phyloP scores from a whole-genome alignment of 1,140 invertebrate genomes.

The Drosophila tristis region DNA sequence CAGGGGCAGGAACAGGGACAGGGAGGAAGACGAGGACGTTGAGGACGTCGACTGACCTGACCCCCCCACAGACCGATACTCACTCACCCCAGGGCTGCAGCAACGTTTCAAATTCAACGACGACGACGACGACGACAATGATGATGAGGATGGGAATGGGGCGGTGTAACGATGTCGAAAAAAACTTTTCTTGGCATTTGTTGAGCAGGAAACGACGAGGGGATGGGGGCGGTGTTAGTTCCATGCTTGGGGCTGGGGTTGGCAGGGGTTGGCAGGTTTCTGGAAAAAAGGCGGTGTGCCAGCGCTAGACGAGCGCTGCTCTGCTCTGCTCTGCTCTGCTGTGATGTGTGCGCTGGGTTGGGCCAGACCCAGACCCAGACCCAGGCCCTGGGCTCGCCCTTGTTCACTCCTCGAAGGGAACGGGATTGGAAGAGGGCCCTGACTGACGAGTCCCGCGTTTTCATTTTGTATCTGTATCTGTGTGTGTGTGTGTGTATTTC shows the following conservation, averaged over 20 bases:
- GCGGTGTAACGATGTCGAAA: constrained; percentile 41
- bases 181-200: constrained; percentile 82
- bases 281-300: constrained; percentile 58
- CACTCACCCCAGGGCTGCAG: constrained; percentile 59
- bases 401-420: constrained; percentile 18
- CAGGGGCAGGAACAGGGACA: constrained; percentile 10
- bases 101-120: constrained; percentile 81
- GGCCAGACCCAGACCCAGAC: constrained; percentile 14
- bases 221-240: constrained; percentile 8
- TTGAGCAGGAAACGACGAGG: constrained; percentile 73
- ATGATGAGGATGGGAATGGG: constrained; percentile 64
- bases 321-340: constrained; percentile 9
- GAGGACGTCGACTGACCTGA: constrained; percentile 50
- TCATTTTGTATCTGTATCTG: constrained; percentile 40
- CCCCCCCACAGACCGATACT: constrained; percentile 47
- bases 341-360: constrained; percentile 49
- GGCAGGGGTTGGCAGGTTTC: constrained; percentile 17
- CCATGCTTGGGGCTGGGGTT: constrained; percentile 8
- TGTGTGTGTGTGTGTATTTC: constrained; percentile 28
- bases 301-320: constrained; percentile 55
- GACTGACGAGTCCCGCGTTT: constrained; percentile 74
- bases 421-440: constrained; percentile 48
- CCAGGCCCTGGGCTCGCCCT: constrained; percentile 54
- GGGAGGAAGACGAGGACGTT: constrained; percentile 43
- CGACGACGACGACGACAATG: constrained; percentile 50